Evolutionary conservation across 2,888 invertebrate species (phyloP), one percentile per base, ranked within the genome.

Genomic region (Lepidochitona cinerea): DNA sequence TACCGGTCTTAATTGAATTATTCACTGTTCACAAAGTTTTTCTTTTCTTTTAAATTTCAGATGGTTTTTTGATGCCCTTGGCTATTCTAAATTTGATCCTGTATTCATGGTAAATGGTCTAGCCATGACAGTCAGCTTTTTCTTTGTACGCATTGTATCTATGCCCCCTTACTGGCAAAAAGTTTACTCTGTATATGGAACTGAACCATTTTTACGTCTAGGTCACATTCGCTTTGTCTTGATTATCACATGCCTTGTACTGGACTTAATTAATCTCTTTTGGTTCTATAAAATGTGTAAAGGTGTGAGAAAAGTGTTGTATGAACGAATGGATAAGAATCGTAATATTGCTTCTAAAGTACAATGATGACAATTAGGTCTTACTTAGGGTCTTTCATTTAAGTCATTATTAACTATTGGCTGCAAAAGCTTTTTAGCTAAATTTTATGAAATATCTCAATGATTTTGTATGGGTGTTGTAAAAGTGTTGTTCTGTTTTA

Each of bases 141-240:
- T 89, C 69, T n/a, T 87, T 0, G 86, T 84, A 26, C 83, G 90
- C 32, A 85, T 90, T 37, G 80, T 83, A n/a, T 79, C 80, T 23
- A 88, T 90, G 82, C 89, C 89, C 0, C 76, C 84, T 0, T 90
- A 88, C 76, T 90, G 89, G 89, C 81, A 81, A 74, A 87, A 86
- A 75, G 87, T 89, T 7, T 89, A 86, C 76, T 75, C 74, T 36
- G 84, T 89, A n/a, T 83, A 85, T 64, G 87, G 86, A 14, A 87
- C 88, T 14, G 83, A 81, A 35, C 76, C 83, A 1, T 85, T 84
- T 70, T 72, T 72, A 33, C 82, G 81, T 29, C 81, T 89, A 12
- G 89, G 89, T 12, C 81, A 87, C 78, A 86, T 89, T n/a, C 86
- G 85, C 77, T 77, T 84, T 41, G 85, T 89, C n/a, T 82, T 90